These are phyloP conservation scores for Harlomillsia oculata DNA, from an alignment of 1,140 invertebrate genomes.

Conservation along the genomic window DNA sequence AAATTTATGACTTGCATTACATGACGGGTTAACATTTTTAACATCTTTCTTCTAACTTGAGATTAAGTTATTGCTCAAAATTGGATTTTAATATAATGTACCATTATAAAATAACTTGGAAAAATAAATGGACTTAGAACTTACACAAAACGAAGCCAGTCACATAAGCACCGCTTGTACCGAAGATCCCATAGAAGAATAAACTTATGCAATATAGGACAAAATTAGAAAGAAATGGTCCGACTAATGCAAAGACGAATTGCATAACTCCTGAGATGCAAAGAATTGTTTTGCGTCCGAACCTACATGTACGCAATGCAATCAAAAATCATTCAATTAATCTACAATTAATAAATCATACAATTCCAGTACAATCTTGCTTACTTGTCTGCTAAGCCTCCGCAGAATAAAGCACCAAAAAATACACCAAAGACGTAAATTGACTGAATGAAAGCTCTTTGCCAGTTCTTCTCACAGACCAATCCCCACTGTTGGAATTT, in stretches of 20 bases:
- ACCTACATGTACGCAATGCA: conserved; percentile 36
- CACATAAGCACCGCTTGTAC: conserved; percentile 33
- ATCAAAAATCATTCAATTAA: neutral
- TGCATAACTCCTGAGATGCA: conserved; percentile 45
- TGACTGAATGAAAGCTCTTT: conserved; percentile 65
- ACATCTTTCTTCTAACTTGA: neutral
- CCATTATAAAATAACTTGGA: neutral
- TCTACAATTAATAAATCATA: neutral
- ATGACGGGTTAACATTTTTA: no score
- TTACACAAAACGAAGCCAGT: conserved; percentile 36
- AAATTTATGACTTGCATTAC: no score
- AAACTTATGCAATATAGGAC: conserved; percentile 16
- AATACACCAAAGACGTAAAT: conserved; percentile 85
- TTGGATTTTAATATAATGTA: neutral
- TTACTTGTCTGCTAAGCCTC: conserved; percentile 72
- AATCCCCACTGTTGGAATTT: conserved; percentile 57
- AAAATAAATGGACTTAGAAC: neutral
- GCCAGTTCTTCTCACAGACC: conserved; percentile 70
- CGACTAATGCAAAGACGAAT: conserved; percentile 23
- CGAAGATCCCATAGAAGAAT: conserved; percentile 35
- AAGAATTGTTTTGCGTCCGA: conserved; percentile 69
- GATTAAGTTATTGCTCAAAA: neutral
- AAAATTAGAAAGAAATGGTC: conserved; percentile 31
- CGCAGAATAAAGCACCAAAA: conserved; percentile 69
- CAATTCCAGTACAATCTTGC: conserved; percentile 9